Evolutionary conservation across 2,888 invertebrate species (phyloP).

Genomic region (Pinctada fucata): DNA sequence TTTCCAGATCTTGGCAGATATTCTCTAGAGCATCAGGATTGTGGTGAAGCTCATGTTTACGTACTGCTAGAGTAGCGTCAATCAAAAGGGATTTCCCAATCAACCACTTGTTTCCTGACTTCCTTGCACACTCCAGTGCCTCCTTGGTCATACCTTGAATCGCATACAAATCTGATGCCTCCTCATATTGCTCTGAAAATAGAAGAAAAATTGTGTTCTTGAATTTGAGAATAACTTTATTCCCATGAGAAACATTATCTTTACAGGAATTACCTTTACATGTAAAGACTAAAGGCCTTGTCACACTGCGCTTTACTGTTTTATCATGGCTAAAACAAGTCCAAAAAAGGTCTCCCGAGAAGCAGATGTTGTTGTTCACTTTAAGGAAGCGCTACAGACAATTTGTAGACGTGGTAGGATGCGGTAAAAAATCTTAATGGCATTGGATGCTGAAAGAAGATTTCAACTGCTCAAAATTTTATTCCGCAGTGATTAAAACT

Average conservation of each 20-base stretch:
- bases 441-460: too few relatives aligned
- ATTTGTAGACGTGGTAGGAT: too few relatives aligned
- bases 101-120: constrained; percentile 43
- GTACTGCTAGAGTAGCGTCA: constrained; percentile 49
- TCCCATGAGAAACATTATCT: not conserved
- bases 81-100: constrained; percentile 54
- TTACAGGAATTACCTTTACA: not conserved
- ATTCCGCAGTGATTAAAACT: too few relatives aligned
- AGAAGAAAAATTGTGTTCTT: not conserved
- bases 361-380: too few relatives aligned
- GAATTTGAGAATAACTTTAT: not conserved
- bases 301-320: too few relatives aligned
- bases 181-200: constrained; percentile 47
- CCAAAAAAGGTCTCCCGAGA: too few relatives aligned
- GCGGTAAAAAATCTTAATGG: too few relatives aligned
- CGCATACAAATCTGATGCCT: constrained; percentile 54
- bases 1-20: constrained; percentile 31
- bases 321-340: too few relatives aligned
- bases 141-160: constrained; percentile 49
- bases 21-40: constrained; percentile 18
- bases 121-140: constrained; percentile 51
- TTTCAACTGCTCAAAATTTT: too few relatives aligned
- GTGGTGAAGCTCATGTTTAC: constrained; percentile 2
- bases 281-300: not conserved
- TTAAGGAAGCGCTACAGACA: too few relatives aligned